Percentiles rank a stretch among this genome's conserved stretches.
phyloP scores from a whole-genome alignment of 2,797 vertebrate species.

The Geotrypetes seraphini region DNA sequence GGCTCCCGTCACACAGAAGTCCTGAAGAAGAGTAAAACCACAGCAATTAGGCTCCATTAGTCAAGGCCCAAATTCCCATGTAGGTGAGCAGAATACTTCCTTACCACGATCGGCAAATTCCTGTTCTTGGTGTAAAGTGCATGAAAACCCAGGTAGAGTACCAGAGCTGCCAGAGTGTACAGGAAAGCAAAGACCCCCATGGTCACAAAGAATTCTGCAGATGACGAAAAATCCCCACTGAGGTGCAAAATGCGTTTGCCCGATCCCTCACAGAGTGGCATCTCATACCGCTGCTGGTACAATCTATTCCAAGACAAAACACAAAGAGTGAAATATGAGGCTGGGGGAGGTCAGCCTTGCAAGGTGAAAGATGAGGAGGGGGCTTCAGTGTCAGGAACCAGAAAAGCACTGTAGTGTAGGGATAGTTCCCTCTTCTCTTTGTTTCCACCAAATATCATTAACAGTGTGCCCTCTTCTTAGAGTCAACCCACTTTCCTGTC shows the following conservation, averaged over 20 bases:
- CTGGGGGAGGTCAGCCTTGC: neutral
- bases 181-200: conserved; percentile 82
- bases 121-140: conserved; percentile 62
- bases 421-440: no score
- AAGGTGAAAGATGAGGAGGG: no score
- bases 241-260: conserved; percentile 40
- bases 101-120: conserved; percentile 68
- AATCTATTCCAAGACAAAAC: conserved; percentile 71
- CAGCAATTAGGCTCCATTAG: no score
- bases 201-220: conserved; percentile 78
- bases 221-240: conserved; percentile 70
- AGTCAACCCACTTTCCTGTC: no score
- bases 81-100: conserved; percentile 25
- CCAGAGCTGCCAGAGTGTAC: conserved; percentile 69
- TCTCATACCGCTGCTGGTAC: conserved; percentile 50
- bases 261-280: conserved; percentile 48
- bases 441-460: no score
- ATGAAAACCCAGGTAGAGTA: conserved; percentile 80
- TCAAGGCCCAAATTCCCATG: no score
- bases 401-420: rapidly evolving
- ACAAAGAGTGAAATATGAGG: neutral
- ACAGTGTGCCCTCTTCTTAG: no score
- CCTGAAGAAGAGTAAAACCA: conserved; percentile 43
- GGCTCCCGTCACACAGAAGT: conserved; percentile 73
- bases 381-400: no score